Evolutionary conservation across 1,140 invertebrate genomes (phyloP).

Genomic region (Diachasmimorpha longicaudata): DNA sequence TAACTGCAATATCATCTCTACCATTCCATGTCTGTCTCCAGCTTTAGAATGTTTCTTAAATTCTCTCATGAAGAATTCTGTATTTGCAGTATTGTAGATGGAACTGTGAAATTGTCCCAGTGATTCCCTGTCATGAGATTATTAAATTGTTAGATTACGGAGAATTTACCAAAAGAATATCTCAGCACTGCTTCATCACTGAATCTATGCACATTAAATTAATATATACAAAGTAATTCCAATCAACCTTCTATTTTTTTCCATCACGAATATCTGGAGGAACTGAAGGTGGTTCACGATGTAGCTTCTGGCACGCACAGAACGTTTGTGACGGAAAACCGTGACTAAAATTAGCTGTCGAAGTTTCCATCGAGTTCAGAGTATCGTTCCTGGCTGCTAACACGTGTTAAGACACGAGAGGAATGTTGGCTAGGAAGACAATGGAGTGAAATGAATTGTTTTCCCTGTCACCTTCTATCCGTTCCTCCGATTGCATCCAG

Average conservation of each 20-base stretch:
- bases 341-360: slow-evolving; percentile 29
- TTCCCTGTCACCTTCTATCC: background rate
- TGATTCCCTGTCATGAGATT: background rate
- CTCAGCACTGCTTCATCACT: too few species aligned
- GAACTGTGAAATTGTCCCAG: slow-evolving; percentile 11
- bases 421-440: background rate
- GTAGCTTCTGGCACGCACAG: slow-evolving; percentile 5
- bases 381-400: background rate
- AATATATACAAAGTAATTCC: background rate
- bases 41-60: slow-evolving; percentile 39
- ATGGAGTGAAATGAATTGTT: background rate
- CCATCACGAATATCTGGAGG: slow-evolving; percentile 19
- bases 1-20: slow-evolving; percentile 42
- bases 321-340: slow-evolving; percentile 19
- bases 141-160: background rate
- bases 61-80: slow-evolving; percentile 23
- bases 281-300: slow-evolving; percentile 25
- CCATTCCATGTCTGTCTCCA: slow-evolving; percentile 47
- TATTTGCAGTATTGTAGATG: background rate
- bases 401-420: background rate
- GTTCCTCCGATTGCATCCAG: background rate
- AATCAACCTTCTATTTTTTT: background rate
- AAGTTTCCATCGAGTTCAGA: slow-evolving; percentile 15
- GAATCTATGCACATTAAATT: background rate
- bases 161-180: background rate